Conservation (phyloP, 1,140 invertebrate genomes). For the Streblospio benedicti region DNA sequence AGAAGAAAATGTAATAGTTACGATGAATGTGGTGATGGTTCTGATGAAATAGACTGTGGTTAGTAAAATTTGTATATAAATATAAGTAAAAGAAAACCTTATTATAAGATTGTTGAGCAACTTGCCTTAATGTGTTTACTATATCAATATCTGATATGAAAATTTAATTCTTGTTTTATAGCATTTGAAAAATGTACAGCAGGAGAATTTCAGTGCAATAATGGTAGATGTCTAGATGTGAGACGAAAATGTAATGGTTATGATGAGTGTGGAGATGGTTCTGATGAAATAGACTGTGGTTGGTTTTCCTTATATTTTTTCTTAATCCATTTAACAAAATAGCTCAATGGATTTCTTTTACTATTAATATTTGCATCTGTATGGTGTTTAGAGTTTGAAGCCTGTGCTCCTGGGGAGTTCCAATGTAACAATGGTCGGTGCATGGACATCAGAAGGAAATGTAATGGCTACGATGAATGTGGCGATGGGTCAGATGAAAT, state of each 20-base stretch:
- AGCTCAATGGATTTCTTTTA: too few relatives aligned
- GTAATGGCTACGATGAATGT: slow-evolving; percentile 75
- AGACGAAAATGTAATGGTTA: slow-evolving; percentile 60
- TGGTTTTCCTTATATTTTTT: too few relatives aligned
- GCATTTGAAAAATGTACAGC: too few relatives aligned
- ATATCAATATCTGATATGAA: too few relatives aligned
- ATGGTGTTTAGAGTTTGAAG: too few relatives aligned
- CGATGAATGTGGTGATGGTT: slow-evolving; percentile 73
- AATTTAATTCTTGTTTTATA: too few relatives aligned
- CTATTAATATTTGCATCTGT: too few relatives aligned
- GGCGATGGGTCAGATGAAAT: slow-evolving; percentile 77
- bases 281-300: slow-evolving; percentile 68
- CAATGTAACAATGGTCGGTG: slow-evolving; percentile 8
- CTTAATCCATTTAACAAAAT: too few relatives aligned
- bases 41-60: slow-evolving; percentile 68
- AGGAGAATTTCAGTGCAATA: slow-evolving; percentile 11
- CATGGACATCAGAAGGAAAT: slow-evolving; percentile 40
- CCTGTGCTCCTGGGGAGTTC: too few relatives aligned
- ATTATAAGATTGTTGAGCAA: too few relatives aligned
- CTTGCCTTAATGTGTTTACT: too few relatives aligned
- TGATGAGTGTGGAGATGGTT: slow-evolving; percentile 73
- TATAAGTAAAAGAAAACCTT: too few relatives aligned
- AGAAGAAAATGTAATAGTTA: slow-evolving; percentile 62
- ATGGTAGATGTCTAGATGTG: slow-evolving; percentile 12
- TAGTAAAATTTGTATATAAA: neutral